phyloP scores from a whole-genome alignment of 2,797 vertebrate species.

The Allobates femoralis region DNA sequence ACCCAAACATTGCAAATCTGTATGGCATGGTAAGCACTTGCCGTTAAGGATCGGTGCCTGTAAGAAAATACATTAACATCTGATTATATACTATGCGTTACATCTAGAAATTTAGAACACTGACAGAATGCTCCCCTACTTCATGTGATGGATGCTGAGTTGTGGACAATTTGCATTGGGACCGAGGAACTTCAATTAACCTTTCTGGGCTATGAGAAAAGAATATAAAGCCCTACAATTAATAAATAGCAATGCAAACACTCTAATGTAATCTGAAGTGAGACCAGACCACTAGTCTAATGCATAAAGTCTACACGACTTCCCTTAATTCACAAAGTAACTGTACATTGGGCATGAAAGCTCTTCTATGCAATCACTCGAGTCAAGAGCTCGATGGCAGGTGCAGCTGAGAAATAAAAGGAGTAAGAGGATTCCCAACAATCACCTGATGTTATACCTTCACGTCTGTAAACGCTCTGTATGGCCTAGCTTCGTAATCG shows the following conservation, averaged over 20 bases:
- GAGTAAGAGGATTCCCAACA: not conserved
- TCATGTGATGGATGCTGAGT: not conserved
- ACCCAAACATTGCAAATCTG: too few species aligned
- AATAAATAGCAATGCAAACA: constrained; percentile 7
- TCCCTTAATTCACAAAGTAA: not conserved
- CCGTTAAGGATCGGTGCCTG: too few species aligned
- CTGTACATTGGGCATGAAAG: constrained; percentile 30
- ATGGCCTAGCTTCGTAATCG: not conserved
- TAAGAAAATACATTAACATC: too few species aligned
- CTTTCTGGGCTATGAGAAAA: not conserved
- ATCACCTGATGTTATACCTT: constrained; percentile 31
- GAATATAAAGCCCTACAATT: not conserved
- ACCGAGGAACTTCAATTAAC: not conserved
- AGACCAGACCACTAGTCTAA: not conserved
- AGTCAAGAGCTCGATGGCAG: constrained; percentile 43
- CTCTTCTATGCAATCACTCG: constrained; percentile 37
- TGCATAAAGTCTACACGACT: constrained; percentile 6
- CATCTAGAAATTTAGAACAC: too few species aligned
- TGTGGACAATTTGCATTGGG: not conserved
- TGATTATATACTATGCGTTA: too few species aligned
- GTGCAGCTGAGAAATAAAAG: not conserved
- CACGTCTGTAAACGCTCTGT: not conserved
- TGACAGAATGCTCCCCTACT: not conserved
- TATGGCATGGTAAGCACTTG: too few species aligned
- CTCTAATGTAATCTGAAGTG: constrained; percentile 3